Evolutionary conservation across 1,140 invertebrate genomes (phyloP), one percentile per base, ranked within the genome.

Genomic region (Grapholita molesta): DNA sequence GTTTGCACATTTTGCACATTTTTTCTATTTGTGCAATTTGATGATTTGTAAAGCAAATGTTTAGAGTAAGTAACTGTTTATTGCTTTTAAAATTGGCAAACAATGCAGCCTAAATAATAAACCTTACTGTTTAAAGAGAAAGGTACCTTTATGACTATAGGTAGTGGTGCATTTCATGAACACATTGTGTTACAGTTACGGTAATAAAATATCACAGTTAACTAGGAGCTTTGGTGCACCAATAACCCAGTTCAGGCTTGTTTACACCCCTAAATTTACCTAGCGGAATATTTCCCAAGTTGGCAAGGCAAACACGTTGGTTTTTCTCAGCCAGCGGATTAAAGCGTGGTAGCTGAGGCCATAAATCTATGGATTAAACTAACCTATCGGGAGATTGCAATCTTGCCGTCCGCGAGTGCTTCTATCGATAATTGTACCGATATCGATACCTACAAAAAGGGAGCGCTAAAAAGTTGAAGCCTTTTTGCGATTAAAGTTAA

Each of bases 291-390:
- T 61, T 57, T 21, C 15, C 53, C 53, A 67, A 70, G 61, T 69
- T 66, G 55, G 55, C 55, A 52, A 53, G 69, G 64, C 57, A 42
- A 30, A 38, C 25, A 52, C 57, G 42, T 32, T 68, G 55, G 55
- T 71, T 76, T 77, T 79, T 72, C 71, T 70, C 65, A 71, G 66
- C 28, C 66, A 74, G 72, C 65, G 67, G 75, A 77, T 76, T 77
- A 80, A 80, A 74, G 67, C 53, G 64, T 71, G 71, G 75, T 72
- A 75, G 79, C 80, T 67, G 64, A 70, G 66, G 74, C 82, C 77
- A 89, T 89, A 87, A 87, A 87, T 87, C 84, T 82, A 71, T 73
- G 78, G 79, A 85, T 86, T 89, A 82, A 86, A 86, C 84, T 79
- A 85, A 86, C 86, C 80, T 76, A 83, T 83, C 82, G 67, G 67